Evolutionary conservation across 53 echinoderm and acorn worm genomes (phyloP), one percentile per base, ranked within the genome.

Genomic region (Temnopleurus reevesii): DNA sequence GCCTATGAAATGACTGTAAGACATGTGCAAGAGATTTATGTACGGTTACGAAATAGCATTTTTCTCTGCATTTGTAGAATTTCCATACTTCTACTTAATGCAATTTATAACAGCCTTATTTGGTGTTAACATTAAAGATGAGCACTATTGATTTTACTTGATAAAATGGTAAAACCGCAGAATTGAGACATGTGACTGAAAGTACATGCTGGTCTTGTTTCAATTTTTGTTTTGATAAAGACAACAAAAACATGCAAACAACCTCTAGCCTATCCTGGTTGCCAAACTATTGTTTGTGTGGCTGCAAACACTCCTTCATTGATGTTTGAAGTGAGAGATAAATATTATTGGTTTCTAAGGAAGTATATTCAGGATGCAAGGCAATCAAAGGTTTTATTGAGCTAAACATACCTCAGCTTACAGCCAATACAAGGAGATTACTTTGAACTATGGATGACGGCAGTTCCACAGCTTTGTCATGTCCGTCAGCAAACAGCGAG

Each of bases 301-400:
- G 71, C 41, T 41, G n/a, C 21, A 41, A 19, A 71, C 41, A n/a
- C 71, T 46, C 51, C 31, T 77, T 81, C 81, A 31, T 83, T 83
- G 54, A n/a, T 83, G 49, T 83, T 55, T 53, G 17, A 56, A 31
- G 19, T 17, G 56, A 54, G 51, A 55, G 34, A 34, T 54, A 82
- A 83, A 83, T 83, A 83, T 83, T 83, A 55, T 83, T 53, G 35
- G 83, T 83, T 83, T 55, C 83, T 51, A 83, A 83, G 83, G 83
- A 83, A 83, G 35, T 83, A 55, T 55, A 83, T 55, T 47, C 83
- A 83, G 83, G 83, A 83, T 55, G 36, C 8, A 34, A 41, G 49
- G 55, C 81, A 51, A 24, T 51, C 33, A 29, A 53, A 19, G 82
- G 83, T 83, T 55, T 53, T 83, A 55, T 55, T 55, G 54, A 55